Evolutionary conservation across 2,888 invertebrate genomes (phyloP).

Genomic region (Herminia tarsipennalis): DNA sequence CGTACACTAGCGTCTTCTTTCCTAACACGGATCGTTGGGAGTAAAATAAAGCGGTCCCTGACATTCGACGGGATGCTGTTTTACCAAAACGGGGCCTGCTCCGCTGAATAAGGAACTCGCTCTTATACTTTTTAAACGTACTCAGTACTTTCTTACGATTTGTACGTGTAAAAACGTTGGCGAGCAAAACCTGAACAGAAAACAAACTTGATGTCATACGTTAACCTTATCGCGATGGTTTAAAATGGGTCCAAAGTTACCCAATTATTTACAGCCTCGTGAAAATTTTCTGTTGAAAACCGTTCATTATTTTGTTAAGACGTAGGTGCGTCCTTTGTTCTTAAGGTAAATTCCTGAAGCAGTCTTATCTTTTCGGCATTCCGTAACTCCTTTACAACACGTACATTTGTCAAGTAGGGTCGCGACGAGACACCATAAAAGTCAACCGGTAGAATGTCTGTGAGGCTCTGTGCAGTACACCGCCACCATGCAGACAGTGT

Average conservation of each 20-base stretch:
- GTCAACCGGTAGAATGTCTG: slow-evolving; percentile 68
- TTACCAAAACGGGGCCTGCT: slow-evolving; percentile 55
- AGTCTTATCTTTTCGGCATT: slow-evolving; percentile 41
- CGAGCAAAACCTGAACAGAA: no score
- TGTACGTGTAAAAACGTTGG: slow-evolving; percentile 27
- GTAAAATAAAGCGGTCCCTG: slow-evolving; percentile 48
- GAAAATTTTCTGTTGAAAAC: neutral
- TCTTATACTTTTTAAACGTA: slow-evolving; percentile 53
- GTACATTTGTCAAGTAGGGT: slow-evolving; percentile 48
- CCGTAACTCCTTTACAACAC: slow-evolving; percentile 31
- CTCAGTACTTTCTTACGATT: slow-evolving; percentile 42
- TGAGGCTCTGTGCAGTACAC: slow-evolving; percentile 30
- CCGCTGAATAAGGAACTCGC: slow-evolving; percentile 46
- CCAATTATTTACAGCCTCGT: no score
- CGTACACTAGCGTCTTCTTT: slow-evolving; percentile 51
- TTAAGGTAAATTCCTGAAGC: slow-evolving; percentile 27
- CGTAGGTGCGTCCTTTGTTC: no score
- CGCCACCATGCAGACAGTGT: slow-evolving; percentile 36
- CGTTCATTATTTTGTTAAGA: slow-evolving; percentile 2
- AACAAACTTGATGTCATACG: no score
- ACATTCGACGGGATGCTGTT: slow-evolving; percentile 52
- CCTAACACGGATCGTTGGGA: slow-evolving; percentile 58
- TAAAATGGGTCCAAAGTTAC: no score
- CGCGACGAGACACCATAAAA: slow-evolving; percentile 60
- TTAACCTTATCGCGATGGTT: no score